Conservation (phyloP, 2,113 vertebrate species). For the Rhinolophus ferrumequinum region DNA sequence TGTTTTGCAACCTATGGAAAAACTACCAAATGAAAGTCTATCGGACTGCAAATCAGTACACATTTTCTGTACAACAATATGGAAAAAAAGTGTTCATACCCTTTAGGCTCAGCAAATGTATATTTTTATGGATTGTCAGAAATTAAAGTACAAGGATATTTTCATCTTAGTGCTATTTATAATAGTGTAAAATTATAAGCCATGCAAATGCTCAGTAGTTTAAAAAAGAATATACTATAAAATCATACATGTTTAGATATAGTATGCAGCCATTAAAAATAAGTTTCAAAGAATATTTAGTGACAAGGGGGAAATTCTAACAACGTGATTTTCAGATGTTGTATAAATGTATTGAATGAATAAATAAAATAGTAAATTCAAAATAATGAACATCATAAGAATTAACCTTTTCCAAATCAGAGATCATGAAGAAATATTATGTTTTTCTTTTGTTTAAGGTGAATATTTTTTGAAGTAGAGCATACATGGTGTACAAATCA, state of each 20-base stretch:
- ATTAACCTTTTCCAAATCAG: constrained; percentile 1
- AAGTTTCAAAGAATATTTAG: constrained; percentile 60
- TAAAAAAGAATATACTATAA: constrained; percentile 52
- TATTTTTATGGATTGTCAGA: constrained; percentile 54
- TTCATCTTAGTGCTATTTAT: constrained; percentile 59
- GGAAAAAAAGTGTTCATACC: constrained; percentile 7
- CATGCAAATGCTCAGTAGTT: constrained; percentile 44
- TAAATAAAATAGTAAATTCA: constrained; percentile 37
- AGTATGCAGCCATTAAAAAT: constrained; percentile 64
- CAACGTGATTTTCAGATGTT: constrained; percentile 41
- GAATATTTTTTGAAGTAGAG: constrained; percentile 35
- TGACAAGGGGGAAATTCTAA: background rate
- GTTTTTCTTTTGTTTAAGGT: constrained; percentile 35
- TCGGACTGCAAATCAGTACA: background rate
- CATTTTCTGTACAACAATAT: background rate
- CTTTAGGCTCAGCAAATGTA: constrained; percentile 3
- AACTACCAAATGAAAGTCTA: constrained; percentile 9
- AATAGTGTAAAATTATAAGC: constrained; percentile 53
- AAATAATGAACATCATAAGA: constrained; percentile 8
- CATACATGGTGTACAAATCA: background rate
- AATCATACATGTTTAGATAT: constrained; percentile 45
- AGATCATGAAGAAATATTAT: background rate
- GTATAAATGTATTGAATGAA: constrained; percentile 37
- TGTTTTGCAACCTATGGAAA: background rate
- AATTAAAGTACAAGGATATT: constrained; percentile 42